phyloP scores from a whole-genome alignment of 1,140 invertebrate species.

The Potamilus streckersoni region DNA sequence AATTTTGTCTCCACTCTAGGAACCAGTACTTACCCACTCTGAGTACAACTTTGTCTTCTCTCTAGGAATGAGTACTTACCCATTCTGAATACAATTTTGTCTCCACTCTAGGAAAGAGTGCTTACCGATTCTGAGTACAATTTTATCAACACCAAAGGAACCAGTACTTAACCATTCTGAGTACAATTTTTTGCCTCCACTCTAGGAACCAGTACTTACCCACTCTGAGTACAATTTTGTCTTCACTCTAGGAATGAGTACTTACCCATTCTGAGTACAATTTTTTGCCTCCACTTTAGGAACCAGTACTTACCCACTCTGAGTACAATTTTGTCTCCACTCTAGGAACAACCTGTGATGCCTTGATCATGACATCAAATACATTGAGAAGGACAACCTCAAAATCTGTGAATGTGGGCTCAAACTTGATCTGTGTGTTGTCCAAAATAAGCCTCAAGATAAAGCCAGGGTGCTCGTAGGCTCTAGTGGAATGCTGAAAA shows the following conservation, averaged over 20 bases:
- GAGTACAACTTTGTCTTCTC: slow-evolving; percentile 76
- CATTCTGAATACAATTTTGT: too few species aligned
- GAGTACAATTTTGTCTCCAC: slow-evolving; percentile 76
- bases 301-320: slow-evolving; percentile 67
- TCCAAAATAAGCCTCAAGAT: slow-evolving; percentile 78
- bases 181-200: too few species aligned
- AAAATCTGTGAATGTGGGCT: slow-evolving; percentile 83
- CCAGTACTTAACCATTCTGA: too few species aligned
- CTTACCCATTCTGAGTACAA: too few species aligned
- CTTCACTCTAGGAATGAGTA: slow-evolving; percentile 73
- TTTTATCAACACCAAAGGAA: too few species aligned
- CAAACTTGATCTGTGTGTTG: slow-evolving; percentile 79
- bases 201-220: slow-evolving; percentile 61
- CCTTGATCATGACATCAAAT: slow-evolving; percentile 79
- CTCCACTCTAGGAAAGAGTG: too few species aligned
- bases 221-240: slow-evolving; percentile 70
- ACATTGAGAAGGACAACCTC: slow-evolving; percentile 77
- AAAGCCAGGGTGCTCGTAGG: slow-evolving; percentile 77
- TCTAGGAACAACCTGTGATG: slow-evolving; percentile 77
- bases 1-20: too few species aligned
- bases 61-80: slow-evolving; percentile 72
- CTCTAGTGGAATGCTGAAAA: slow-evolving; percentile 55
- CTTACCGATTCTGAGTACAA: too few species aligned
- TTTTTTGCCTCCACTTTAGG: too few species aligned
- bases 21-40: slow-evolving; percentile 67